phyloP scores from a whole-genome alignment of 30 jellyfish, hydroid and myxozoan species.

The Euphysa ruthae region DNA sequence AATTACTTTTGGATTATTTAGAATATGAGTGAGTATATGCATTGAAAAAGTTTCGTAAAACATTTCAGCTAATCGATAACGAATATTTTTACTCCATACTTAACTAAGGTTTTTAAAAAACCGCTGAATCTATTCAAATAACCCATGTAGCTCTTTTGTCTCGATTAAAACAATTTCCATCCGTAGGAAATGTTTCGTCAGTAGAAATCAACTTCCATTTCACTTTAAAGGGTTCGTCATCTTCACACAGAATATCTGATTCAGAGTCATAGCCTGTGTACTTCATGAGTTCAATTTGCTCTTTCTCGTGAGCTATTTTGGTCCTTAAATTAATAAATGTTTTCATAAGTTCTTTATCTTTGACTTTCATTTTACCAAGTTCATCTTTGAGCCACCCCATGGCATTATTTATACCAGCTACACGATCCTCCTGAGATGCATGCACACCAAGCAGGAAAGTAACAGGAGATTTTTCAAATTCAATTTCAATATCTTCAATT shows the following conservation, averaged over 20 bases:
- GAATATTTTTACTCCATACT: too few species aligned
- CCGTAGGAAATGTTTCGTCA: constrained; percentile 22
- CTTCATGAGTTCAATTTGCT: not conserved
- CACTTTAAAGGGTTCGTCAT: not conserved
- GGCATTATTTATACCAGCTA: constrained; percentile 16
- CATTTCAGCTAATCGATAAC: too few species aligned
- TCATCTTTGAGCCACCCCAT: constrained; percentile 12
- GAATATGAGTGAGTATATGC: too few species aligned
- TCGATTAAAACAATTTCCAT: not conserved
- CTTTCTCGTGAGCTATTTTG: not conserved
- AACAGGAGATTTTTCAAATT: not conserved
- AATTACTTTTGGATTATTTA: too few species aligned
- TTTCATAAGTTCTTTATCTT: constrained; percentile 8
- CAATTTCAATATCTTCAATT: not conserved
- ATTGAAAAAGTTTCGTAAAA: too few species aligned
- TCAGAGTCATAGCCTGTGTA: constrained; percentile 19
- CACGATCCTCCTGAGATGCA: constrained; percentile 4
- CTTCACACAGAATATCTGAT: too few species aligned
- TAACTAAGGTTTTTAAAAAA: too few species aligned
- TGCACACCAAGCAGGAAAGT: not conserved
- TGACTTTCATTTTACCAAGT: constrained; percentile 3
- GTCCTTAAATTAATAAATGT: constrained; percentile 2
- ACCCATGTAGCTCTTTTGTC: constrained; percentile 28
- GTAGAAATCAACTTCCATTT: not conserved
- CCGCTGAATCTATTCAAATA: too few species aligned